Conservation (phyloP, 2,113 vertebrate genomes). For the Channa maculata region DNA sequence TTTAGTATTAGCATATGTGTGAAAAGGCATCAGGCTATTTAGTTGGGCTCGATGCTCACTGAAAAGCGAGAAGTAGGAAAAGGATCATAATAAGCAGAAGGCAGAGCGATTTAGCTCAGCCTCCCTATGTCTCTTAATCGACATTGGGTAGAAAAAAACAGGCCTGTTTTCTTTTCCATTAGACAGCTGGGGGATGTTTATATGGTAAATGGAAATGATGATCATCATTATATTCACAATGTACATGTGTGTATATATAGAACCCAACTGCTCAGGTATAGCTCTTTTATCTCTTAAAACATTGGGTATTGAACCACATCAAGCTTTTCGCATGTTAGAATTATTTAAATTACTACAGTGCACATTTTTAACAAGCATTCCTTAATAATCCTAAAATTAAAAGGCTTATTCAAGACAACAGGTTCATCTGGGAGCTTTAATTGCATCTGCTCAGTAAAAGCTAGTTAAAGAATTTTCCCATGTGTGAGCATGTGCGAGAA, state of each 20-base stretch:
- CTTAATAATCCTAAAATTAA: background rate
- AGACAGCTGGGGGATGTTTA: conserved; percentile 61
- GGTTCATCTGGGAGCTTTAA: background rate
- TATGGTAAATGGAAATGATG: conserved; percentile 48
- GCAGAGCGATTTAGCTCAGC: conserved; percentile 61
- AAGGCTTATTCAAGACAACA: background rate
- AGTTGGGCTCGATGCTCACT: conserved; percentile 65
- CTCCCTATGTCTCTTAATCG: conserved; percentile 52
- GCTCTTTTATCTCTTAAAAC: background rate
- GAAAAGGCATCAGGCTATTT: conserved; percentile 80
- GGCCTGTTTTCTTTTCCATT: conserved; percentile 60
- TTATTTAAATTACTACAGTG: too few species aligned
- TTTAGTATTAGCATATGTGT: conserved; percentile 83
- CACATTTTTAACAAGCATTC: background rate
- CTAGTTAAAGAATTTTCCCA: background rate
- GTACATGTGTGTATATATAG: conserved; percentile 12
- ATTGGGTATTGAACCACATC: background rate
- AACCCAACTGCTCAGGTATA: conserved; percentile 5
- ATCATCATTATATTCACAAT: conserved; percentile 34
- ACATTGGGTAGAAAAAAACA: conserved; percentile 27
- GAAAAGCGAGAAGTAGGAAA: conserved; percentile 65
- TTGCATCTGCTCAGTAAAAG: too few species aligned
- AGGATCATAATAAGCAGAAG: conserved; percentile 71
- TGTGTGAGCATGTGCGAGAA: background rate
- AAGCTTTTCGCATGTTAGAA: background rate